Base-by-base conservation (phyloP, 2,797 vertebrate species). In the Geotrypetes seraphini region DNA sequence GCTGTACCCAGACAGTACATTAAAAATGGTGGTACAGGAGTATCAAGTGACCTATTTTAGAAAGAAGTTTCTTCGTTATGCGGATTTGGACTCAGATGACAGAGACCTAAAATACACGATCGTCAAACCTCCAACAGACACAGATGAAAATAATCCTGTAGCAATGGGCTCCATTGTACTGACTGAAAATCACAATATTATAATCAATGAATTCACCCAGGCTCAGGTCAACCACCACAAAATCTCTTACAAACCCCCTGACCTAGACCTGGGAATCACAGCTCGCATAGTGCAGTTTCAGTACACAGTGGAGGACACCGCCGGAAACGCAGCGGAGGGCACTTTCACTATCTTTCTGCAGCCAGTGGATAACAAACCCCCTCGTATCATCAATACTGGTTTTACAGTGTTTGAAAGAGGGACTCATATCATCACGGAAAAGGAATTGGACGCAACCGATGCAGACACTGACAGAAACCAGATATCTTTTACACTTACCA, bases 211-310 rank as follows among this genome's bases (percentile, higher is more conserved):
- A 52, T 98, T 98, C 59, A 96, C 90, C 10, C 95, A 98, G 64
- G 94, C 92, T 5, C 95, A 98, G 72, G 85, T 98, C 50, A 97
- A 97, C 48, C 95, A 98, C 42, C 92, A 95, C 51, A 98, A 98
- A 75, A 89, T 98, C 43, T 73, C 92, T 0, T 98, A 89, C 59
- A 88, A 69, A 26, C 95, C 95, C 0, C 95, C 95, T 0, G 84
- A 92, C 48, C 63, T 89, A 11, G 95, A 98, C 34, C 73, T 98
- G 5, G 95, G 95, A 1, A 95, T 97, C 39, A 96, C 91, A 14
- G 67, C 87, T 16, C 90, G 80, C 16, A 81, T 93, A 48, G 68
- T 96, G 50, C 89, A 96, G 68, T 93, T 97, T 35, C 83, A 69
- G 23, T 98, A 84, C 65, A 83, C 55, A 5, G 92, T 97, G 10